These are phyloP conservation scores for Daktulosphaira vitifoliae DNA, from an alignment of 1,140 invertebrate species.

Conservation along the genomic window DNA sequence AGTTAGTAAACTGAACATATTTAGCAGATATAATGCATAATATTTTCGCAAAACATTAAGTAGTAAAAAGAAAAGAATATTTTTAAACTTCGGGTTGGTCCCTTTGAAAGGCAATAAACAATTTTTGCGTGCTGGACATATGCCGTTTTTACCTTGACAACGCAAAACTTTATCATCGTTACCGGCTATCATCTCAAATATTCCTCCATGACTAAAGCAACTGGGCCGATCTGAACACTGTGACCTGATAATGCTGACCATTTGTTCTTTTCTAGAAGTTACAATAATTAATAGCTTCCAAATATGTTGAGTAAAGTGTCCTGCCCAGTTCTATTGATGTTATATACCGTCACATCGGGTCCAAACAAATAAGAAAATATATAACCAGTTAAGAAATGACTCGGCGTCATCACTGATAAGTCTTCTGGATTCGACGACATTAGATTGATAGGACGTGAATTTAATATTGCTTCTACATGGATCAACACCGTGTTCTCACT, in stretches of 20 bases:
- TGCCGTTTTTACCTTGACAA: no score
- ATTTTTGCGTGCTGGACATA: no score
- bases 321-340: constrained; percentile 32
- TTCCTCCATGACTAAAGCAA: not conserved
- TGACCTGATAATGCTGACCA: not conserved
- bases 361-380: constrained; percentile 13
- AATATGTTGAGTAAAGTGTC: constrained; percentile 34
- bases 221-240: no score
- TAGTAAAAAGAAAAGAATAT: no score
- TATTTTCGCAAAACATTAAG: no score
- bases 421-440: not conserved
- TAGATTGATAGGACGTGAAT: constrained; percentile 41
- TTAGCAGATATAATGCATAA: no score
- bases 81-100: no score
- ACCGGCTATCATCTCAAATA: not conserved
- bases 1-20: no score
- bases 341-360: constrained; percentile 3
- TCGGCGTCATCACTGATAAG: constrained; percentile 35
- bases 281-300: constrained; percentile 39
- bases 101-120: no score
- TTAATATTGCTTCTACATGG: constrained; percentile 41
- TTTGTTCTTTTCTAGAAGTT: constrained; percentile 38
- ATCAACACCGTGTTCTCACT: no score
- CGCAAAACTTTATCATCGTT: not conserved
- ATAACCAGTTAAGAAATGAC: constrained; percentile 40